phyloP scores from a whole-genome alignment of 2,797 vertebrate species.

The Ptychadena robeensis region DNA sequence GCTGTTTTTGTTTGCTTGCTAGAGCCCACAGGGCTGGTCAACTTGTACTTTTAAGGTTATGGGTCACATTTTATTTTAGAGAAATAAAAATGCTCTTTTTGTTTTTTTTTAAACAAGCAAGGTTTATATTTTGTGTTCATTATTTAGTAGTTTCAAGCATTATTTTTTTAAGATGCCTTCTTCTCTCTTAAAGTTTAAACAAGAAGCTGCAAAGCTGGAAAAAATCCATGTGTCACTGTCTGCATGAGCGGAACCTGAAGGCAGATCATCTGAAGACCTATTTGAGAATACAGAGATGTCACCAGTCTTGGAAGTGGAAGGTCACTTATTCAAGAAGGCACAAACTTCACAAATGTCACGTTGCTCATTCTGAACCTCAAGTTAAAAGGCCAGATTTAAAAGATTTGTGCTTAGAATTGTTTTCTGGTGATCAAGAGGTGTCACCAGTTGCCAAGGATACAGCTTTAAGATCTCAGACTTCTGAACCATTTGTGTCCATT shows the following conservation, averaged over 20 bases:
- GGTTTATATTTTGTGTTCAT: not conserved
- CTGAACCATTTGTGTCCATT: not conserved
- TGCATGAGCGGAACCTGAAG: conserved; percentile 12
- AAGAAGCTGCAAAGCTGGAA: conserved; percentile 44
- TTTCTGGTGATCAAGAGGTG: not conserved
- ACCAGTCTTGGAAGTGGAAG: conserved; percentile 5
- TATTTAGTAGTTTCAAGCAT: not conserved
- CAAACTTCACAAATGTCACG: conserved; percentile 8
- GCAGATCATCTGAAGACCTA: not conserved
- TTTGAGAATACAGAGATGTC: conserved; percentile 27
- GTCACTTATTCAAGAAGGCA: conserved; percentile 9
- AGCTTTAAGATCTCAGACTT: not conserved
- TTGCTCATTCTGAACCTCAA: conserved; percentile 27
- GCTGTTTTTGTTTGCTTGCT: no score
- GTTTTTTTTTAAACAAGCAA: not conserved
- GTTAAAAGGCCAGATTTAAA: conserved; percentile 20
- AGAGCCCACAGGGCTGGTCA: no score
- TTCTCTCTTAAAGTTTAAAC: conserved; percentile 24
- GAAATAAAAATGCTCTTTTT: no score
- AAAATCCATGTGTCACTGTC: conserved; percentile 45
- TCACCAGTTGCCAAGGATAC: not conserved
- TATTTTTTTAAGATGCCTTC: conserved; percentile 2
- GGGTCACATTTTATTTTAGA: not conserved
- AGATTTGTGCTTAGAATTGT: conserved; percentile 19
- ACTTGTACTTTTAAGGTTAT: not conserved